Evolutionary conservation across 92 coral and sea anemone species (phyloP), one percentile per base, ranked within the genome.

Genomic region (Zoanthus gigantus): DNA sequence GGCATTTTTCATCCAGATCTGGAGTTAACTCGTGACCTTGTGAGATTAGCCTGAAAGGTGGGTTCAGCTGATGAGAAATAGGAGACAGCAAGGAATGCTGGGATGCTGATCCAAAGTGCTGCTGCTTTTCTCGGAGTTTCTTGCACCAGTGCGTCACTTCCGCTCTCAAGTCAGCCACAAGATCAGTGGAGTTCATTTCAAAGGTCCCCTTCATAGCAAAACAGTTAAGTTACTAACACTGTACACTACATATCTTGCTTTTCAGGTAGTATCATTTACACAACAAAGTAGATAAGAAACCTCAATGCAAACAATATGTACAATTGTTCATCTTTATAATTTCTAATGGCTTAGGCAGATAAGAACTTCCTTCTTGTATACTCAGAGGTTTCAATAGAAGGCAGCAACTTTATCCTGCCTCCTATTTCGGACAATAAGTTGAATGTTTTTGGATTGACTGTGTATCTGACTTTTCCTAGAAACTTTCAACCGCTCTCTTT

Each of bases 21-120:
- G 99, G 99, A 9, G 99, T 97, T 10, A 97, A 76, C 72, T 97
- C 99, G 73, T 97, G 99, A 15, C 99, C 99, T 83, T 97, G 99
- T 7, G 99, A 97, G 76, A 97, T 95, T 63, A 97, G 94, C 61
- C 99, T 96, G 83, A 97, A 97, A 0, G 99, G 99, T 7, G 99
- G 99, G 69, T 94, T 95, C 11, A 95, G 82, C 78, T 94, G 98
- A 9, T 95, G 93, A 6, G 99, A 91, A 92, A 95, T 95, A 6
- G 98, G 97, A 0, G 99, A 91, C 68, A 92, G 79, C 44, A 96
- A 94, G 52, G 97, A 78, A 71, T 94, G 96, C 61, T 91, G 89
- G 47, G 95, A 69, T 14, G 96, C 78, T 17, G 91, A 88, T 29
- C 90, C 99, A 14, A 83, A 81, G 12, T 89, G 90, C 77, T 93